Percentiles rank a stretch among this genome's conserved stretches.
Evolutionary conservation across 2,888 invertebrate species (phyloP).

Genomic region (Acleris emargana): DNA sequence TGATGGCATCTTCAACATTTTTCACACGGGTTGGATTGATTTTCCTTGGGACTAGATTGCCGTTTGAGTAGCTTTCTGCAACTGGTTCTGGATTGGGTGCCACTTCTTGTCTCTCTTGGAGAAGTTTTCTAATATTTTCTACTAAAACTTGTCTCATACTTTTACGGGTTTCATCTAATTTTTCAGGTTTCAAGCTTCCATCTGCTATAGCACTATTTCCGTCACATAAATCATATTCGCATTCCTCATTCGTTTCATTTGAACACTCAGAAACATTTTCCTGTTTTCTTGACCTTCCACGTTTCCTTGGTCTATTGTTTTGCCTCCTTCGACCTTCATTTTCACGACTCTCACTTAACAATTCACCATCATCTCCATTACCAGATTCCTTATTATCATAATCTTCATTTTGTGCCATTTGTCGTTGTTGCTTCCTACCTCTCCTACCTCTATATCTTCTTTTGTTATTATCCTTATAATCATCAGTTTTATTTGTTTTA

Average conservation of each 20-base stretch:
- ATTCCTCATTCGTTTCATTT: constrained; percentile 34
- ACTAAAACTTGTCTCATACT: not conserved
- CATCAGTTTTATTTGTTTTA: constrained; percentile 39
- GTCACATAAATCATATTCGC: constrained; percentile 13
- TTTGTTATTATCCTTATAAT: constrained; percentile 27
- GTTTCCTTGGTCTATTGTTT: constrained; percentile 25
- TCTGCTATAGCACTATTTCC: not conserved
- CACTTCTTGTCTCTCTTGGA: not conserved
- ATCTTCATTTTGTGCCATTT: constrained; percentile 6
- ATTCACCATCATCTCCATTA: not conserved
- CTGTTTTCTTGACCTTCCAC: constrained; percentile 16
- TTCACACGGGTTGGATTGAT: constrained; percentile 14
- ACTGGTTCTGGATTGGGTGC: not conserved
- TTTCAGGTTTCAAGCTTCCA: not conserved
- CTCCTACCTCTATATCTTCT: constrained; percentile 21
- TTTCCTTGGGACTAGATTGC: constrained; percentile 21
- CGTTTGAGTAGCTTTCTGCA: not conserved
- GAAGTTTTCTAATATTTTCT: not conserved
- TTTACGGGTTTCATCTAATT: not conserved
- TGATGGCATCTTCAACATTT: constrained; percentile 41
- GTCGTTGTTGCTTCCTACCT: constrained; percentile 7
- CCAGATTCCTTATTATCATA: not conserved
- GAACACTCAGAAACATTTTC: constrained; percentile 33
- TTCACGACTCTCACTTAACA: not conserved
- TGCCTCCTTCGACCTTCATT: constrained; percentile 32